Evolutionary conservation across 2,888 invertebrate genomes (phyloP), one percentile per base, ranked within the genome.

Genomic region (Cybosia mesomella): DNA sequence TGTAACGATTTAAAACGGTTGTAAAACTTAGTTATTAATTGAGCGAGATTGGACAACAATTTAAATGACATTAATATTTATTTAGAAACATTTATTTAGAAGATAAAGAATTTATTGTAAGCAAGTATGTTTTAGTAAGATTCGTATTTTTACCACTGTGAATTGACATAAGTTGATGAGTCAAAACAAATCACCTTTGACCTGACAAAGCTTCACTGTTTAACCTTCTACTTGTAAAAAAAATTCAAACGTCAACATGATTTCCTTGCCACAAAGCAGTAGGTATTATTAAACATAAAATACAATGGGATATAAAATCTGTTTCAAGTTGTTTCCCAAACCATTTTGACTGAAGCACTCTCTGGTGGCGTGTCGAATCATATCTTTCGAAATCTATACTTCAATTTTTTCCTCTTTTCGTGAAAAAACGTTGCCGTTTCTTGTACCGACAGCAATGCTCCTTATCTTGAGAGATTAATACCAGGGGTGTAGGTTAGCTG

Each of bases 381-480:
- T 75, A 72, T 77, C 80, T 72, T n/a, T 70, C 64, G 68, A 77
- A 88, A 89, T 90, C 88, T 88, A 89, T 89, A 84, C 86, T 87
- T 80, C 80, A 86, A 79, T 84, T 85, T 87, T 87, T 87, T 81
- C 77, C 72, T 74, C 75, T 70, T 69, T 74, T 60, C 71, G 67
- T 64, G 76, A 72, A 84, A 74, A 58, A 85, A 75, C 78, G 83
- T 82, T 82, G 76, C 76, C 75, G 73, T 81, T 77, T 80, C 83
- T 82, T 78, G 77, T 75, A 73, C 77, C 72, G 80, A 76, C 79
- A 79, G 83, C 77, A 81, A 81, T 77, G 78, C 72, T 72, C 71
- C 84, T 87, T 85, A 84, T 84, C 85, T 81, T 70, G 71, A 70
- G 79, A 84, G 84, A 87, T 86, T 84, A 85, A 85, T 85, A 80